Base-by-base conservation (phyloP, 2,888 invertebrate species). In the Drosophila lacicola region DNA sequence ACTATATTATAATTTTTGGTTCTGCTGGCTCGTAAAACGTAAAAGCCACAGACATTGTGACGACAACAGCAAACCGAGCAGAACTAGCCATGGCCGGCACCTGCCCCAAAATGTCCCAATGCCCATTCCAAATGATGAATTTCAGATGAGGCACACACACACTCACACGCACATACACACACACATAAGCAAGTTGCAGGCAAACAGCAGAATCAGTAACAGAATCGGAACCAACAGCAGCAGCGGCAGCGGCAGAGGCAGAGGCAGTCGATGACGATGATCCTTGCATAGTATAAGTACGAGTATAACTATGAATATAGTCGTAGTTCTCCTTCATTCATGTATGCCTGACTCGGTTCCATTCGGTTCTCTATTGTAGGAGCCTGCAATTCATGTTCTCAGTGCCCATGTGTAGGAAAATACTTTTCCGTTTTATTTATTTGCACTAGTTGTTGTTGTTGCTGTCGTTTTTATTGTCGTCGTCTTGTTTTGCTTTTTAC, bases 281-380 rank as follows among this genome's bases (percentile, higher is more conserved):
- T 84, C 74, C 70, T 67, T 79, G 56, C 71, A 74, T 71, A 81
- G 82, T 78, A 70, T 80, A 80, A 60, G 72, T 61, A 21, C 46
- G 65, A 64, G 56, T 68, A 58, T 61, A 54, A 57, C 63, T 61
- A 58, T 50, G 74, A 61, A 39, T 53, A 50, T 55, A 56, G 13
- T 6, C 61, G 66, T 76, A 55, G 64, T 89, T 89, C 85, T 85
- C 87, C 85, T 85, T 81, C 89, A 85, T 85, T 85, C 85, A 85
- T 89, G 75, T 76, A 37, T 46, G 56, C 42, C n/a, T 41, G 21
- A 34, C 45, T 45, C 46, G 44, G 51, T 34, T 56, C 47, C 36
- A 42, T 34, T 62, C 55, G 65, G 56, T 39, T 50, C 29, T 42
- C 50, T 25, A 46, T 19, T 29, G 29, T 44, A 17, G 33, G 62